These are phyloP conservation scores for Nematopogon swammerdamellus DNA, from an alignment of 2,888 invertebrate genomes.

Conservation along the genomic window DNA sequence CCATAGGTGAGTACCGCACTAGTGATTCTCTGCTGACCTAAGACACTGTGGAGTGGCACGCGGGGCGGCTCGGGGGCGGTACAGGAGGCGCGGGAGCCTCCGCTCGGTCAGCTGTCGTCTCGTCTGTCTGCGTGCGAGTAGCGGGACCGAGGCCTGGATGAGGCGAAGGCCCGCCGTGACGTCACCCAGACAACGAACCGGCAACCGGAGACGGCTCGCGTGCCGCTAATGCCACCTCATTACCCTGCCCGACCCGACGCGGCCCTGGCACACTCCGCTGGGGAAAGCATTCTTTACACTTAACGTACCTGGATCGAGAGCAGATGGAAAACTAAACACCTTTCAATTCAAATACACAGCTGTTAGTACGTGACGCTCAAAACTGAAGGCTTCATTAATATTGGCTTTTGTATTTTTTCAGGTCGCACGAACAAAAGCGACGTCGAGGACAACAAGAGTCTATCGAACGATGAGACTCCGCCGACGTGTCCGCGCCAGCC, in stretches of 20 bases:
- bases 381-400: too few species aligned
- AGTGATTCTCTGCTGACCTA: neutral
- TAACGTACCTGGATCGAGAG: too few species aligned
- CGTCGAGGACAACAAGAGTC: conserved; percentile 45
- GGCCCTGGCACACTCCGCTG: neutral
- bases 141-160: neutral
- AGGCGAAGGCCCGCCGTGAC: too few species aligned
- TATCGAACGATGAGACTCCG: conserved; percentile 44
- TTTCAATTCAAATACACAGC: too few species aligned
- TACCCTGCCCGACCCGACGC: neutral
- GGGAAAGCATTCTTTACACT: neutral
- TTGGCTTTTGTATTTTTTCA: conserved; percentile 19
- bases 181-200: neutral
- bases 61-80: too few species aligned
- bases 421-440: conserved; percentile 46
- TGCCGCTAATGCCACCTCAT: neutral
- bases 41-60: neutral
- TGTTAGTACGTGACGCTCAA: too few species aligned
- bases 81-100: neutral
- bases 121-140: too few species aligned
- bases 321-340: too few species aligned
- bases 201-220: neutral
- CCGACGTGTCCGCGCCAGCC: conserved; percentile 70
- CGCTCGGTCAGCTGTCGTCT: neutral
- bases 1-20: too few species aligned